Percentiles rank a stretch among this genome's conserved stretches.
Conservation (phyloP, 2,888 invertebrate genomes). For the Anarsia innoxiella region DNA sequence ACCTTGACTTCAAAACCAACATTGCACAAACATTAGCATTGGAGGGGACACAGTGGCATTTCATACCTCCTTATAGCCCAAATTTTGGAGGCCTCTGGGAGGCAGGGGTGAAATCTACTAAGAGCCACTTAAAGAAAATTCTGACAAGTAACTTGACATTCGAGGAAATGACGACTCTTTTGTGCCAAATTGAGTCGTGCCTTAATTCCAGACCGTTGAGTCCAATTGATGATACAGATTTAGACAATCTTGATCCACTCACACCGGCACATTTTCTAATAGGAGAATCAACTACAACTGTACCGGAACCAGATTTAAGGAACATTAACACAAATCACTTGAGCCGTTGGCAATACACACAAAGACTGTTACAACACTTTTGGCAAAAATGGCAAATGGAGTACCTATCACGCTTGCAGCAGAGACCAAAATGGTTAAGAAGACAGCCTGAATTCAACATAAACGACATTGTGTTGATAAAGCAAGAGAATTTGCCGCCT, state of each 20-base stretch:
- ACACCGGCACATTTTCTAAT: not conserved
- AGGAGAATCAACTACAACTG: not conserved
- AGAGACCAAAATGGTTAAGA: not conserved
- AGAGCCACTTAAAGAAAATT: not conserved
- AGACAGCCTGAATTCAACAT: not conserved
- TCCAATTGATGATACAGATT: too few species aligned
- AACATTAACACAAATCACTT: not conserved
- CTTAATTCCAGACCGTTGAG: not conserved
- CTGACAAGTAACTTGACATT: not conserved
- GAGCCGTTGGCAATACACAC: not conserved
- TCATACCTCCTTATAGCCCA: slow-evolving; percentile 20
- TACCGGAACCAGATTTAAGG: too few species aligned
- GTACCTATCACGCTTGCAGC: not conserved
- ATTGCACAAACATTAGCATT: too few species aligned
- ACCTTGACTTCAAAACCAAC: too few species aligned
- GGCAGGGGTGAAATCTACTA: not conserved
- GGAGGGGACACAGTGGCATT: slow-evolving; percentile 3
- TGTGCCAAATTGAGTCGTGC: not conserved
- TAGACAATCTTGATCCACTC: not conserved
- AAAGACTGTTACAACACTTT: slow-evolving; percentile 2
- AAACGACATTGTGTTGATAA: not conserved
- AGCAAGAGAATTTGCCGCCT: not conserved
- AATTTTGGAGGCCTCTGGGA: slow-evolving; percentile 20
- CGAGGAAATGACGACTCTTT: not conserved
- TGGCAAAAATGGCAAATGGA: slow-evolving; percentile 1